Percentiles rank a stretch among this genome's conserved stretches.
phyloP scores from a whole-genome alignment of 1,140 invertebrate species.

The Ephestia elutella region DNA sequence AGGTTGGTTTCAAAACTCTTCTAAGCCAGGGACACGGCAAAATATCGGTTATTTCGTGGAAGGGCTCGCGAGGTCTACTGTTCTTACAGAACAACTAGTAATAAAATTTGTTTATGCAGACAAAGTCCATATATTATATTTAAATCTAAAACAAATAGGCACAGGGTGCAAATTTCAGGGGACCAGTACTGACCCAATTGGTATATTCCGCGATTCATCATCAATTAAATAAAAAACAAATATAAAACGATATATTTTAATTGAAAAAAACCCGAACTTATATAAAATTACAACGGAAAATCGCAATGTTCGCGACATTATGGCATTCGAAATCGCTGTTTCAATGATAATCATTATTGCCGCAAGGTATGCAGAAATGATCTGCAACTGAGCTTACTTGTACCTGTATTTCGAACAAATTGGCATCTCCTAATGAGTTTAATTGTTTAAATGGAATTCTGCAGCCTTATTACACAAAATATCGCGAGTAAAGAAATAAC shows the following conservation, averaged over 20 bases:
- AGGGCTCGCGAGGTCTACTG: no score
- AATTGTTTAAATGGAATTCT: slow-evolving; percentile 35
- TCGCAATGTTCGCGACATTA: slow-evolving; percentile 9
- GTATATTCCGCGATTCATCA: no score
- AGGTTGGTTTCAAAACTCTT: no score
- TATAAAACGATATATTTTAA: neutral
- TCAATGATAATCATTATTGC: slow-evolving; percentile 32
- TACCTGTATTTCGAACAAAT: slow-evolving; percentile 28
- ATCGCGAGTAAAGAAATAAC: neutral
- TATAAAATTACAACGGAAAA: slow-evolving; percentile 22
- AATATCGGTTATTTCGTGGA: no score
- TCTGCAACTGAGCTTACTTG: slow-evolving; percentile 36
- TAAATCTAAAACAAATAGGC: no score
- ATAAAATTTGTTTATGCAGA: no score
- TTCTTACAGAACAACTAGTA: no score
- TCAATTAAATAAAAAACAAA: no score
- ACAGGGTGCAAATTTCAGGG: no score
- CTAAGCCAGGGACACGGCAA: no score
- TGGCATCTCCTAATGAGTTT: slow-evolving; percentile 30
- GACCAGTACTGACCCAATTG: no score
- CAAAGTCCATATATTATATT: no score
- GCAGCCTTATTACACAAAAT: slow-evolving; percentile 16
- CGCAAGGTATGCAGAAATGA: slow-evolving; percentile 32
- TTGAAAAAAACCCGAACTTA: neutral
- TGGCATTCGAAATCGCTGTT: slow-evolving; percentile 10